Conservation (phyloP, 1,140 invertebrate species). For the Episyrphus balteatus region DNA sequence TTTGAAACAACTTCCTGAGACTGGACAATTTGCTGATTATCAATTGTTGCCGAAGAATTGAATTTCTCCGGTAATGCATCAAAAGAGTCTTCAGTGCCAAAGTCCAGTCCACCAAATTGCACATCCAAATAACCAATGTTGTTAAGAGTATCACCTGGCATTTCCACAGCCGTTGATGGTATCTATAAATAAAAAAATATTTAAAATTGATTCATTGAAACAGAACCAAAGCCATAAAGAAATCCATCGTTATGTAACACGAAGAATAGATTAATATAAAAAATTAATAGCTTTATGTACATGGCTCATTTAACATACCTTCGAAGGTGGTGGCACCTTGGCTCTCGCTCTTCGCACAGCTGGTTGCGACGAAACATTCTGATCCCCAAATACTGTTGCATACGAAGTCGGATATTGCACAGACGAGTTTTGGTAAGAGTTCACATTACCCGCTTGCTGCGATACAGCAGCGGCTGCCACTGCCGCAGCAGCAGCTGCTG, state of each 20-base stretch:
- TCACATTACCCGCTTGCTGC: constrained; percentile 2
- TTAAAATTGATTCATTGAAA: too few relatives aligned
- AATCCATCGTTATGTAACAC: too few relatives aligned
- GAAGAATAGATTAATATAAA: too few relatives aligned
- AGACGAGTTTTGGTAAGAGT: constrained; percentile 8
- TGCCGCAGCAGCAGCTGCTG: constrained; percentile 15
- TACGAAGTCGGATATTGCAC: constrained; percentile 23
- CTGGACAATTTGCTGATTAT: constrained; percentile 20
- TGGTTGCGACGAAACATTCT: constrained; percentile 37
- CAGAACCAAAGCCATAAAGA: too few relatives aligned
- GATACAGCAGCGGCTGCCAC: constrained; percentile 3
- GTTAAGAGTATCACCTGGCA: constrained; percentile 75
- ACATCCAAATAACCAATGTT: constrained; percentile 75
- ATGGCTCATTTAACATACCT: constrained; percentile 33
- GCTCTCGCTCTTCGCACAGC: constrained; percentile 55
- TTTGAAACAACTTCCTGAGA: constrained; percentile 19
- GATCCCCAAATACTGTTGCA: constrained; percentile 29
- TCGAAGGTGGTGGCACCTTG: constrained; percentile 81
- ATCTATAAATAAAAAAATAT: constrained; percentile 49
- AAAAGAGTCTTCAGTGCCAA: constrained; percentile 51
- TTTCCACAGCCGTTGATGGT: constrained; percentile 86
- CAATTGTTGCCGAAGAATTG: constrained; percentile 26
- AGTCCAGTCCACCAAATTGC: constrained; percentile 86
- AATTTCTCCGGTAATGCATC: constrained; percentile 43
- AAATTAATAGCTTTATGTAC: too few relatives aligned